These are phyloP conservation scores for Lamellibrachia luymesi DNA, from an alignment of 1,140 invertebrate genomes.

Conservation along the genomic window DNA sequence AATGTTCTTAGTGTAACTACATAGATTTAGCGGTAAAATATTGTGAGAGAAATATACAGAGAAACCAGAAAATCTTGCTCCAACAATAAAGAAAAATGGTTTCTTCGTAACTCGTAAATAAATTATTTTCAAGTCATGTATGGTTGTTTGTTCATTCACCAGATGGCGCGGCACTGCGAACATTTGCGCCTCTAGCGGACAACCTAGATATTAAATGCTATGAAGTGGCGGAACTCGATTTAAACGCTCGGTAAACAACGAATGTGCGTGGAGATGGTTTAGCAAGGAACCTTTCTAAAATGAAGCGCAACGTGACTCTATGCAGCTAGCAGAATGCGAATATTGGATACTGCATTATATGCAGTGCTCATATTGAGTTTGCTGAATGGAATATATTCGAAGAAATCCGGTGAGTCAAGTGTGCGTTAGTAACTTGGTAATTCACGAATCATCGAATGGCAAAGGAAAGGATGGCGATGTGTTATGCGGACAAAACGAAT, in stretches of 20 bases:
- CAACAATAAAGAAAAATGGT: no score
- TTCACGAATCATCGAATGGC: no score
- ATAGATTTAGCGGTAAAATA: no score
- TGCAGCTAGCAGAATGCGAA: neutral
- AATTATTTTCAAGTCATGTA: neutral
- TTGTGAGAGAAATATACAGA: no score
- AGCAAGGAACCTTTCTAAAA: neutral
- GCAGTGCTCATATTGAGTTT: neutral
- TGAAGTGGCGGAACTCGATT: neutral
- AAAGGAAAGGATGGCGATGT: neutral
- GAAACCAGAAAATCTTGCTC: no score
- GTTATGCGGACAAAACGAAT: neutral
- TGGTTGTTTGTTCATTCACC: neutral
- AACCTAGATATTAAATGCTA: neutral
- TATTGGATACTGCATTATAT: neutral
- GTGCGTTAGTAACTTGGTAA: neutral
- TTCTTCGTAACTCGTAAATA: no score
- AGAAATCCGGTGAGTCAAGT: neutral
- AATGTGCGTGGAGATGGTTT: neutral
- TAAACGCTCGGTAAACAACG: neutral
- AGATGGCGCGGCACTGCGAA: neutral
- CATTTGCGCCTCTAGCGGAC: neutral
- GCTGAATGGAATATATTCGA: slow-evolving; percentile 1
- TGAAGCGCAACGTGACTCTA: neutral
- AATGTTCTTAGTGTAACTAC: no score